Evolutionary conservation across 1,140 invertebrate genomes (phyloP).

Genomic region (Augochlora pura): DNA sequence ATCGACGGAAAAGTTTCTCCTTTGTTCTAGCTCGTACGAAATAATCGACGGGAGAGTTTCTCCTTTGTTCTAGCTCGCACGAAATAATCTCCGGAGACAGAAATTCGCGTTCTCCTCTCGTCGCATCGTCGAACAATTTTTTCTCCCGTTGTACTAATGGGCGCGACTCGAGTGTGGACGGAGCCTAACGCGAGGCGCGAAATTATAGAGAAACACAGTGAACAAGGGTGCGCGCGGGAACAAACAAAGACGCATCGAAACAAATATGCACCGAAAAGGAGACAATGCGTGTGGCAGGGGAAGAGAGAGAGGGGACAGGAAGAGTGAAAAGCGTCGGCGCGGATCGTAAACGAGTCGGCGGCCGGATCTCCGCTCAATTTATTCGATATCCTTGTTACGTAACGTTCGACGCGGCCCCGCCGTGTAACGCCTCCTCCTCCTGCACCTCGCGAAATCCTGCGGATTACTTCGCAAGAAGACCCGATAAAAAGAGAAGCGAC

Average conservation of each 20-base stretch:
- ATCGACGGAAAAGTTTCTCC: too few relatives aligned
- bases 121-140: too few relatives aligned
- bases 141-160: too few relatives aligned
- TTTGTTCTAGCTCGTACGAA: too few relatives aligned
- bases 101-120: too few relatives aligned
- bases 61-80: too few relatives aligned
- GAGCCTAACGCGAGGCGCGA: slow-evolving; percentile 5
- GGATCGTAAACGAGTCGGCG: slow-evolving; percentile 69
- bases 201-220: slow-evolving; percentile 18
- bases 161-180: too few relatives aligned
- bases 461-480: slow-evolving; percentile 18
- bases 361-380: slow-evolving; percentile 72
- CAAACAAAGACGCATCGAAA: slow-evolving; percentile 27
- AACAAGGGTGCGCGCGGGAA: background rate
- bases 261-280: slow-evolving; percentile 1
- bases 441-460: slow-evolving; percentile 10
- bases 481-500: slow-evolving; percentile 27
- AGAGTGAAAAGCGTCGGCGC: slow-evolving; percentile 60
- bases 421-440: slow-evolving; percentile 64
- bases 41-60: too few relatives aligned
- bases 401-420: slow-evolving; percentile 59
- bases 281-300: background rate
- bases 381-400: slow-evolving; percentile 61
- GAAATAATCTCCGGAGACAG: too few relatives aligned
- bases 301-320: background rate